These are phyloP conservation scores for Eugnorisma glareosa DNA, from an alignment of 2,888 invertebrate genomes.

Conservation along the genomic window DNA sequence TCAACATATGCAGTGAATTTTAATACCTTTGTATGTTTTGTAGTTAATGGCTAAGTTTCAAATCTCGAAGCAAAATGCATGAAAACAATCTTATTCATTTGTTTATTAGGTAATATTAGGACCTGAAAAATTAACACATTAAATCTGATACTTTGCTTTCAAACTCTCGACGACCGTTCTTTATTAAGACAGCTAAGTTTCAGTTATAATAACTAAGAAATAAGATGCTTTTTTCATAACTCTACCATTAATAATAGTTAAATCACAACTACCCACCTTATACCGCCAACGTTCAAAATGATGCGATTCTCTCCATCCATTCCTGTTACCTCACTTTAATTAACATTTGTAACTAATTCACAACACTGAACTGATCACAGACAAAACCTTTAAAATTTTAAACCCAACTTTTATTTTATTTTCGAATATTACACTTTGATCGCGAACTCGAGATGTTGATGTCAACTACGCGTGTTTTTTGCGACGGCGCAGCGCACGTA, in stretches of 20 bases:
- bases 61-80: background rate
- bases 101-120: background rate
- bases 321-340: constrained; percentile 75
- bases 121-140: background rate
- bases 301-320: constrained; percentile 98
- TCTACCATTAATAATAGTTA: background rate
- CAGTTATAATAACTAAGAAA: background rate
- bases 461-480: constrained; percentile 52
- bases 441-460: constrained; percentile 46
- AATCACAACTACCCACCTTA: constrained; percentile 89
- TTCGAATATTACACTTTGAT: constrained; percentile 44
- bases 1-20: background rate
- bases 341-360: constrained; percentile 74
- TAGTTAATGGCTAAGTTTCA: background rate
- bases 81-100: background rate
- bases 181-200: background rate
- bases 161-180: background rate
- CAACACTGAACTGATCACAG: constrained; percentile 75
- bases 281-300: constrained; percentile 98
- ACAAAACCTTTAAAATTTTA: constrained; percentile 37
- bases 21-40: background rate
- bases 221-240: background rate
- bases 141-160: background rate
- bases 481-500: constrained; percentile 50
- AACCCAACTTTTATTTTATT: constrained; percentile 11